Conservation (phyloP, 2,888 invertebrate genomes). For the Cyclophora punctaria region DNA sequence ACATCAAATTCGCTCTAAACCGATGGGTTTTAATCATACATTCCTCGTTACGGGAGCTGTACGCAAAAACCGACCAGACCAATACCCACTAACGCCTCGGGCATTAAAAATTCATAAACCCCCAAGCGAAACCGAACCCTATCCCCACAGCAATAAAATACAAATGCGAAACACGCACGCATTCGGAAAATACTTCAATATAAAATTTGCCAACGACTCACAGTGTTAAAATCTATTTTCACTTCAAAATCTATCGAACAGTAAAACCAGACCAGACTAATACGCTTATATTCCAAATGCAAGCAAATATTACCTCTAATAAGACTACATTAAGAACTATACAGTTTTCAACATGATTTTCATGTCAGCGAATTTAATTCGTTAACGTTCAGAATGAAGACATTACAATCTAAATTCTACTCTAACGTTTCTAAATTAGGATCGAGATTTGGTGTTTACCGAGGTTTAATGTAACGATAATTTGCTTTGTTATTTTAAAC, state of each 20-base stretch:
- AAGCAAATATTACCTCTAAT: constrained; percentile 2
- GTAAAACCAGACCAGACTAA: constrained; percentile 1
- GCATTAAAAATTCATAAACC: constrained; percentile 34
- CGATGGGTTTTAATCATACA: constrained; percentile 39
- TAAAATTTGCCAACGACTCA: constrained; percentile 7
- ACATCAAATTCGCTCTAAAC: constrained; percentile 28
- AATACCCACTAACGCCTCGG: constrained; percentile 47
- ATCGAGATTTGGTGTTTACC: no score
- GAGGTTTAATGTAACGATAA: no score
- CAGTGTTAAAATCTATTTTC: constrained; percentile 6
- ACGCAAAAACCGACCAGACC: constrained; percentile 44
- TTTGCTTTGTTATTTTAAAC: constrained; percentile 1
- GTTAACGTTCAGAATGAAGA: background rate
- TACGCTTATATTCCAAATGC: background rate
- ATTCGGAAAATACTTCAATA: background rate
- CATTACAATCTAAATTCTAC: constrained; percentile 4
- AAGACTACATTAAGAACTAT: constrained; percentile 3
- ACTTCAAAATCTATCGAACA: constrained; percentile 1
- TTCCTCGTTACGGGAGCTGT: constrained; percentile 35
- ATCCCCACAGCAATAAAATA: background rate
- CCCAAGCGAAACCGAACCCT: constrained; percentile 14
- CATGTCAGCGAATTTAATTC: background rate
- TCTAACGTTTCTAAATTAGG: no score
- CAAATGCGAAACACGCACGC: constrained; percentile 3
- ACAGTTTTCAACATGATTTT: background rate